Evolutionary conservation across 2,113 vertebrate genomes (phyloP).

Genomic region (Callithrix jacchus): DNA sequence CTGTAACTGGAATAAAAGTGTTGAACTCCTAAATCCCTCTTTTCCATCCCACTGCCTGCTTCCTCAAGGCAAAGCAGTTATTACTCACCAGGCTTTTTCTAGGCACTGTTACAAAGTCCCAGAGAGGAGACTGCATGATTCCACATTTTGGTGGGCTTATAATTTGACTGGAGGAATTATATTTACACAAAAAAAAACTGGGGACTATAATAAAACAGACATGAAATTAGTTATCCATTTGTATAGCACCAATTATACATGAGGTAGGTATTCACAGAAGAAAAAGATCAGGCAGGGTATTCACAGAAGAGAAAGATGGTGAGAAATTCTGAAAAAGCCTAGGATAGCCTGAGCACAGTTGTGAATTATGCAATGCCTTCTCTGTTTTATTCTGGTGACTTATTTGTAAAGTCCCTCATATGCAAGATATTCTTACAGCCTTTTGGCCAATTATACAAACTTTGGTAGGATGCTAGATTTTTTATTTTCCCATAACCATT

Average conservation of each 20-base stretch:
- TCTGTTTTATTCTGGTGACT: neutral
- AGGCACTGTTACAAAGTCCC: neutral
- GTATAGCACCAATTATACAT: neutral
- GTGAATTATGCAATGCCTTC: neutral
- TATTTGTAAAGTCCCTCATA: neutral
- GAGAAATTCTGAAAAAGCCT: neutral
- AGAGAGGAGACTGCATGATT: neutral
- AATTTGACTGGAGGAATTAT: neutral
- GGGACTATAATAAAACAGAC: neutral
- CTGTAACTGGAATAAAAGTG: neutral
- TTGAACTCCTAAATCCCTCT: neutral
- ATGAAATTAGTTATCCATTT: neutral
- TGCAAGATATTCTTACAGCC: rapidly evolving
- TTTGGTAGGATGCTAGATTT: neutral
- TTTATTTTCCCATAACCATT: neutral
- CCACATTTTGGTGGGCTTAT: neutral
- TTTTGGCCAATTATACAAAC: neutral
- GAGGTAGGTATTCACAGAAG: neutral
- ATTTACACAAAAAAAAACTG: neutral
- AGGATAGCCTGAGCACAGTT: neutral
- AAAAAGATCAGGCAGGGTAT: neutral
- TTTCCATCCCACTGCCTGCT: neutral
- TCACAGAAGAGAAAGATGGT: no score
- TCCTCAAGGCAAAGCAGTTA: neutral
- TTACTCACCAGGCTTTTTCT: neutral